A percentile compares a stretch with the other conserved stretches of the same genome.
Conservation (phyloP, 2,888 invertebrate species). For the Podabrus alpinus region DNA sequence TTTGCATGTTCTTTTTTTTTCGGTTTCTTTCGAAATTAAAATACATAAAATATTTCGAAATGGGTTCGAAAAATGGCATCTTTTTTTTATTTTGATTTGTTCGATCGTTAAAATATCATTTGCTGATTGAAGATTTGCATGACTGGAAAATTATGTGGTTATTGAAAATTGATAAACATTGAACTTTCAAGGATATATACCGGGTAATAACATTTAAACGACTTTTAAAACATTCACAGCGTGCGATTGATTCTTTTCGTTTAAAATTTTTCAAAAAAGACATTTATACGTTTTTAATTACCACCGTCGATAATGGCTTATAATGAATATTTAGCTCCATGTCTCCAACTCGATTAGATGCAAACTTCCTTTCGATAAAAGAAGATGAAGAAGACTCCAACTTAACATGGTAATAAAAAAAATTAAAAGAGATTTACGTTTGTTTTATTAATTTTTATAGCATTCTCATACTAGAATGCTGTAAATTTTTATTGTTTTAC, state of each 20-base stretch:
- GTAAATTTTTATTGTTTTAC: conserved; percentile 30
- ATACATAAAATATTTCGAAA: background rate
- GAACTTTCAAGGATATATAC: conserved; percentile 15
- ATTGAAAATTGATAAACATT: background rate
- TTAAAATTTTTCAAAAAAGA: conserved; percentile 14
- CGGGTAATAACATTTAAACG: conserved; percentile 24
- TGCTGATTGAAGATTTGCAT: background rate
- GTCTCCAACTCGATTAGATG: background rate
- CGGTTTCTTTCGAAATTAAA: too few species aligned
- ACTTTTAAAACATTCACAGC: conserved; percentile 21
- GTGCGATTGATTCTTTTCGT: conserved; percentile 25
- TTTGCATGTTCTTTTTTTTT: too few species aligned
- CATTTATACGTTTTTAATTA: conserved; percentile 31
- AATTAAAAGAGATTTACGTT: conserved; percentile 14
- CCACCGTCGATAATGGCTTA: conserved; percentile 23
- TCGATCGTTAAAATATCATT: background rate
- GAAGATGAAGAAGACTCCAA: conserved; percentile 2
- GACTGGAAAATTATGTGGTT: background rate
- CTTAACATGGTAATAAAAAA: conserved; percentile 10
- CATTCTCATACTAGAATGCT: conserved; percentile 17
- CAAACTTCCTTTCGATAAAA: conserved; percentile 7
- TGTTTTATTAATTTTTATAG: conserved; percentile 29
- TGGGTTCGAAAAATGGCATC: background rate
- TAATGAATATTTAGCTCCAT: conserved; percentile 12
- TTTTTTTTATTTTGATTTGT: too few species aligned